A percentile compares a stretch with the other conserved stretches of the same genome.
phyloP scores from a whole-genome alignment of 2,888 invertebrate species.

The Yponomeuta evonymella region DNA sequence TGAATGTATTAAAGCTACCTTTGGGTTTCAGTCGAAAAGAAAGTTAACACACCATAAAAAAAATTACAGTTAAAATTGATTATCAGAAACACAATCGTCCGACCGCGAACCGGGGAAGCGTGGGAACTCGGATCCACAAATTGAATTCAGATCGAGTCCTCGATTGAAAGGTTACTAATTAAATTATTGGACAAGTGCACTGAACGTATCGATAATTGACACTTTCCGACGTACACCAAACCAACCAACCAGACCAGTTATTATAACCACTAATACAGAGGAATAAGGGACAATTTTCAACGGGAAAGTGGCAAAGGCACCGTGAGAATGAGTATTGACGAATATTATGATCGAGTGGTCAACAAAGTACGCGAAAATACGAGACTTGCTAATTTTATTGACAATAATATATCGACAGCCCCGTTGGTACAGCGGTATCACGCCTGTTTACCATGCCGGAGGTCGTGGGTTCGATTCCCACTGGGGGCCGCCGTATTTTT shows the following conservation, averaged over 20 bases:
- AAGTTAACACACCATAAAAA: not conserved
- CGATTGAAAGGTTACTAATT: conserved; percentile 2
- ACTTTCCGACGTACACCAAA: conserved; percentile 19
- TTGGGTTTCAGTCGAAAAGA: too few species aligned
- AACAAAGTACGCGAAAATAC: too few species aligned
- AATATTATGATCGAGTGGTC: not conserved
- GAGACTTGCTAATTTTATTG: too few species aligned
- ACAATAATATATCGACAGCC: too few species aligned
- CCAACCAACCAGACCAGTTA: not conserved
- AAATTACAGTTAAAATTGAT: not conserved
- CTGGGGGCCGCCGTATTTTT: too few species aligned
- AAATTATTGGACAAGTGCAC: conserved; percentile 16
- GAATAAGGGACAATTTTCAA: not conserved
- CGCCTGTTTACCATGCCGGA: too few species aligned
- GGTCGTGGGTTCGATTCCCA: too few species aligned
- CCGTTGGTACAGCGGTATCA: too few species aligned
- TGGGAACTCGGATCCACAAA: conserved; percentile 7
- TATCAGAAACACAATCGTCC: not conserved
- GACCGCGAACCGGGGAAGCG: not conserved
- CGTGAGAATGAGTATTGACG: not conserved
- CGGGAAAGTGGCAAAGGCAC: not conserved
- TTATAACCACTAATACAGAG: not conserved
- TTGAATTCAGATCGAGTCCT: conserved; percentile 3
- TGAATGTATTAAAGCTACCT: too few species aligned
- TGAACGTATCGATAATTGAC: conserved; percentile 23